Base-by-base conservation (phyloP, 2,888 invertebrate species). In the Rapana venosa region DNA sequence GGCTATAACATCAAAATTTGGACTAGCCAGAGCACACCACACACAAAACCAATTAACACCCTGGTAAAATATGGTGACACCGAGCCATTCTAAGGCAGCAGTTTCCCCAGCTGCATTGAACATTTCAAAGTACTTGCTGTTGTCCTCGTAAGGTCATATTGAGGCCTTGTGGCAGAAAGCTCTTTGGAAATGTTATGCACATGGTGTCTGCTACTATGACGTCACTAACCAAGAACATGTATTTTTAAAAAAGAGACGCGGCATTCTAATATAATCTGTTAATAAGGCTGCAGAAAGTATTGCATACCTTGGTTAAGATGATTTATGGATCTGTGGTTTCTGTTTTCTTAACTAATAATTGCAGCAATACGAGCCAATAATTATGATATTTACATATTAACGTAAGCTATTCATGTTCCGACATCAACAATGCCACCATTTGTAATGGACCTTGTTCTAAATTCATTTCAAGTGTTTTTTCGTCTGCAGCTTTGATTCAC, bases 351-450 rank as follows among this genome's bases (percentile, higher is more conserved):
- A 13, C 66, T 66, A 26, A 66, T 66, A 66, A 22, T 17, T 66
- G 13, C 66, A 26, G 66, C 26, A 66, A 22, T 66, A 22, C 66
- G 66, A 66, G 66, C 22, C 81, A 47, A 15, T 36, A 0, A 22
- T 22, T 8, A 26, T 47, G 36, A 11, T 47, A 22, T 26, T 15
- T 26, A 17, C 30, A 30, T 85, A 85, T 58, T 30, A 17, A 47
- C 8, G 47, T 47, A 5, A 47, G 4, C 47, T 47, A 85, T 58
- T 30, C 84, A 85, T 58, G 84, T 30, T 56, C 30, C n/a, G 58
- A 85, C 84, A 58, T 85, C 84, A 36, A 13, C 84, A 85, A 17
- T 85, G 84, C 84, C 84, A 85, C 84, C 56, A 85, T 56, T 85
- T 58, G 77, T 20, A 79, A 79, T 79, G 77, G 77, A 79, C 11